These are phyloP conservation scores for Polietes domitor DNA, from an alignment of 2,888 invertebrate genomes.

Conservation along the genomic window DNA sequence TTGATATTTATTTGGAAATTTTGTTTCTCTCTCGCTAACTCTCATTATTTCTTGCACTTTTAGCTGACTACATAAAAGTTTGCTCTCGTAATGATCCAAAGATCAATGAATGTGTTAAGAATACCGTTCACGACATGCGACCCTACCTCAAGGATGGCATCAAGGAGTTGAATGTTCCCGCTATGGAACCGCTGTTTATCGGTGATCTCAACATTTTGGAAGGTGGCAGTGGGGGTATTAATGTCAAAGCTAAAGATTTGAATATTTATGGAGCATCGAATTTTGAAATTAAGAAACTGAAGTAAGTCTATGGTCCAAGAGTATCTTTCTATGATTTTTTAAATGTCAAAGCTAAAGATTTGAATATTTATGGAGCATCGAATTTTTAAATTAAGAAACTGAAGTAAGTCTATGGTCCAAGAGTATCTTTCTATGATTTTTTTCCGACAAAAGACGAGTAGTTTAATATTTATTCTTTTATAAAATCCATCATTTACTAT, in stretches of 20 bases:
- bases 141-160: constrained; percentile 85
- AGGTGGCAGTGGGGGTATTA: constrained; percentile 79
- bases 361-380: constrained; percentile 85
- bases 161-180: constrained; percentile 85
- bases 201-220: constrained; percentile 86
- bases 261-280: constrained; percentile 85
- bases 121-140: constrained; percentile 84
- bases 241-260: constrained; percentile 82
- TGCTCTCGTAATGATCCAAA: constrained; percentile 85
- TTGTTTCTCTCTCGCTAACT: background rate
- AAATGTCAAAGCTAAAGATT: constrained; percentile 82
- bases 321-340: too few relatives aligned
- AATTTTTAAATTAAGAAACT: constrained; percentile 84
- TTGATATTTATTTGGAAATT: too few relatives aligned
- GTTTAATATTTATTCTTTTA: too few relatives aligned
- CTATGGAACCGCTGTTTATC: constrained; percentile 87
- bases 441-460: too few relatives aligned
- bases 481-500: too few relatives aligned
- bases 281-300: constrained; percentile 83
- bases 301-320: constrained; percentile 67
- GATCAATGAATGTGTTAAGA: constrained; percentile 84
- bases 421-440: too few relatives aligned
- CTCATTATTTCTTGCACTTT: background rate
- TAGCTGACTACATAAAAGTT: constrained; percentile 86
- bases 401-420: constrained; percentile 76